phyloP scores from a whole-genome alignment of 2,797 vertebrate genomes.

The Mionectes olivaceus region DNA sequence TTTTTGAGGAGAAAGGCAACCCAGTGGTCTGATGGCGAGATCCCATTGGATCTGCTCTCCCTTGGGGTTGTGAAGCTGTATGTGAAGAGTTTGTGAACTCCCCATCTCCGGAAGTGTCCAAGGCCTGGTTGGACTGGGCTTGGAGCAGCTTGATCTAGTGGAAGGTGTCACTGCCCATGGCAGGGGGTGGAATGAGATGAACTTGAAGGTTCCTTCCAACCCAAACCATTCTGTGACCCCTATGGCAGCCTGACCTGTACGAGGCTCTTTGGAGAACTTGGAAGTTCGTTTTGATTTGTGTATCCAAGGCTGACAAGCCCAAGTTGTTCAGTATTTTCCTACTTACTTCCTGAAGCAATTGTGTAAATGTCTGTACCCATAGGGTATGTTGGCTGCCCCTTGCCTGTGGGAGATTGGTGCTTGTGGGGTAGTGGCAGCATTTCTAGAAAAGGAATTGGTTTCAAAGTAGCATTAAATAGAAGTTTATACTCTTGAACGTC shows the following conservation, averaged over 20 bases:
- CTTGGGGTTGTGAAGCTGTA: neutral
- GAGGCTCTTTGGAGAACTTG: neutral
- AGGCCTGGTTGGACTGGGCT: neutral
- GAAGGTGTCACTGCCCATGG: neutral
- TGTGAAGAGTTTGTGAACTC: neutral
- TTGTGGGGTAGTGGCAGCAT: neutral
- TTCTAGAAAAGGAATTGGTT: neutral
- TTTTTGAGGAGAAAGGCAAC: accelerated
- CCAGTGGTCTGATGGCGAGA: accelerated
- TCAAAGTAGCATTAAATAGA: neutral
- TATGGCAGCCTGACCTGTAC: neutral
- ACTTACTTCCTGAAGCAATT: neutral
- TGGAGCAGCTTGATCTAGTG: accelerated
- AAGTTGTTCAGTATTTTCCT: neutral
- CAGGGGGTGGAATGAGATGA: accelerated
- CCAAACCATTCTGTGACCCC: neutral
- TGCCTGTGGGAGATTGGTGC: accelerated
- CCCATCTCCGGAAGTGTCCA: accelerated
- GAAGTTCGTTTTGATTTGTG: neutral
- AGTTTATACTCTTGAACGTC: neutral
- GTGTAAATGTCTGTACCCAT: neutral
- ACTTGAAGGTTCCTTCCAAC: neutral
- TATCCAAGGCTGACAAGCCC: neutral
- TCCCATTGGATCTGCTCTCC: neutral
- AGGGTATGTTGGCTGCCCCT: accelerated